Conservation (phyloP, 2,113 vertebrate genomes). For the Pterocles gutturalis region DNA sequence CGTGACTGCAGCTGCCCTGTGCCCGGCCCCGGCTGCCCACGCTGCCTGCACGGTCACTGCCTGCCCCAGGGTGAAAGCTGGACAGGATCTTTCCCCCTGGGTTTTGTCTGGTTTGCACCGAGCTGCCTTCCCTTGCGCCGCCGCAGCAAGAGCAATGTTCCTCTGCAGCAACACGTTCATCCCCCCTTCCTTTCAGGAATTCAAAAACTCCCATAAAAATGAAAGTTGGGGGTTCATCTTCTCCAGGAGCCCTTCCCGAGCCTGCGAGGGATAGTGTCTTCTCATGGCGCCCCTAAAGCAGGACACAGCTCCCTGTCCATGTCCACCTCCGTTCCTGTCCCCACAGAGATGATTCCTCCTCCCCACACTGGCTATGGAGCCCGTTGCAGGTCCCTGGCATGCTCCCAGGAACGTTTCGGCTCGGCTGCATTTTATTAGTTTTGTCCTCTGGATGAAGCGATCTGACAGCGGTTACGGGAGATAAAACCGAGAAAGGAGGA, state of each 20-base stretch:
- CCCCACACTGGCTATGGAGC: accelerated
- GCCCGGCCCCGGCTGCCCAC: neutral
- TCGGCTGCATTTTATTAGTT: neutral
- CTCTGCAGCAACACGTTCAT: neutral
- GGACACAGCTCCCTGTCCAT: neutral
- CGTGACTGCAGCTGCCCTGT: neutral
- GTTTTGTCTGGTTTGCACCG: neutral
- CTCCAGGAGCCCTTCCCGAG: neutral
- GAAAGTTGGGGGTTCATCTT: neutral
- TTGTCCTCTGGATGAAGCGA: slow-evolving; percentile 14
- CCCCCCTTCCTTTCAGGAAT: neutral
- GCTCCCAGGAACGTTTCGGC: neutral
- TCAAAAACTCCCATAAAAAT: neutral
- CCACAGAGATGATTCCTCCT: neutral
- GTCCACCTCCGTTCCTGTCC: neutral
- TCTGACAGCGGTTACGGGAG: neutral
- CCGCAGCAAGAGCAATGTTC: accelerated
- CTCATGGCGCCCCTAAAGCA: accelerated
- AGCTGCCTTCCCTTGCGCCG: neutral
- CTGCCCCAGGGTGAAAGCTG: neutral
- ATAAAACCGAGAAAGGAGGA: neutral
- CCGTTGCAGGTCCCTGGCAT: neutral
- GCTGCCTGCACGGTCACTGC: neutral
- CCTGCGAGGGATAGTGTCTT: neutral
- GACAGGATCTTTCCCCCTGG: accelerated